Conservation (phyloP, 1,140 invertebrate species). For the Stenopsyche tienmushanensis region DNA sequence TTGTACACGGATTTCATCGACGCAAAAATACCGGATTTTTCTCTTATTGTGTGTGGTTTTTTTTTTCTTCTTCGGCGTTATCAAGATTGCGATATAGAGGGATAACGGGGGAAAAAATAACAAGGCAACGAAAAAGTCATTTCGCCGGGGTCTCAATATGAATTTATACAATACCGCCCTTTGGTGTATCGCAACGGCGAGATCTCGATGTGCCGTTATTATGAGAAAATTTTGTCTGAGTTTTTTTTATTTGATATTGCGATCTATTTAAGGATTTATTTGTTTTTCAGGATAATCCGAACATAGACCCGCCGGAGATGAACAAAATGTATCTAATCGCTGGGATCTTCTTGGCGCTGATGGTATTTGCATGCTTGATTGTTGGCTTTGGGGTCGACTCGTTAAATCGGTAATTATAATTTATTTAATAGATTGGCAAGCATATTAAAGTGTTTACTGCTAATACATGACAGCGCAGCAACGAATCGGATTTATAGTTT, state of each 20-base stretch:
- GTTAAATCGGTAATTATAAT: slow-evolving; percentile 65
- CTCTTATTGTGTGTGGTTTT: too few species aligned
- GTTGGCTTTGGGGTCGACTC: slow-evolving; percentile 83
- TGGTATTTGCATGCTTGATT: slow-evolving; percentile 71
- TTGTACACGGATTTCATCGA: too few species aligned
- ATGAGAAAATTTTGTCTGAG: background rate
- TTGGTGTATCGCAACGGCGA: background rate
- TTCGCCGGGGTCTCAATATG: background rate
- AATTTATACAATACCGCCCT: background rate
- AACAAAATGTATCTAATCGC: slow-evolving; percentile 75
- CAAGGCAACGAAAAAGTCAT: background rate
- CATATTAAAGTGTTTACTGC: background rate
- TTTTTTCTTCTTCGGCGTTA: too few species aligned
- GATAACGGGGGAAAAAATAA: background rate
- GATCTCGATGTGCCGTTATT: background rate
- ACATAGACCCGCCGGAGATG: slow-evolving; percentile 66
- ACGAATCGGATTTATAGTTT: too few species aligned
- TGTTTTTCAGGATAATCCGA: slow-evolving; percentile 57
- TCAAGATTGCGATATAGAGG: background rate
- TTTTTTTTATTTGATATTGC: too few species aligned
- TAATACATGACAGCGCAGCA: background rate
- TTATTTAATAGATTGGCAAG: background rate
- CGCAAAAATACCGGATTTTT: too few species aligned
- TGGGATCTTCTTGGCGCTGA: slow-evolving; percentile 81
- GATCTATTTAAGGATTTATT: slow-evolving; percentile 2